These are phyloP conservation scores for Halyomorpha halys DNA, from an alignment of 1,140 invertebrate genomes.

Conservation along the genomic window DNA sequence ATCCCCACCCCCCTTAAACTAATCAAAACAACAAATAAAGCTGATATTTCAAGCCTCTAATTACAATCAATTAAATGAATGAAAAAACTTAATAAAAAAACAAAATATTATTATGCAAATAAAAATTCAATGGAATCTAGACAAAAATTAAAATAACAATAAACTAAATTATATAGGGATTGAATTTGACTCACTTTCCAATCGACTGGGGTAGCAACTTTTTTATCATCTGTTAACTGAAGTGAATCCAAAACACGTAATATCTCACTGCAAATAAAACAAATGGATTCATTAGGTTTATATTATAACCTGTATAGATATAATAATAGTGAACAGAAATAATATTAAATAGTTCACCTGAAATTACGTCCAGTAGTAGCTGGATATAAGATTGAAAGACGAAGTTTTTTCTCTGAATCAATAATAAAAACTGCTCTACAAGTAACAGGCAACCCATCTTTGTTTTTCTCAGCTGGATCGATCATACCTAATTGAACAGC, in stretches of 20 bases:
- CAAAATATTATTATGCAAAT: too few species aligned
- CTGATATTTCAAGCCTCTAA: too few species aligned
- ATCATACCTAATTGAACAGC: slow-evolving; percentile 77
- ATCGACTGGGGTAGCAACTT: slow-evolving; percentile 75
- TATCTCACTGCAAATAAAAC: slow-evolving; percentile 63
- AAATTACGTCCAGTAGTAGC: slow-evolving; percentile 85
- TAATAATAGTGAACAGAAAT: background rate
- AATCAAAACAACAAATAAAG: too few species aligned
- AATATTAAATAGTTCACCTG: slow-evolving; percentile 51
- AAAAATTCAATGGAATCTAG: too few species aligned
- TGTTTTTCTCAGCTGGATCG: slow-evolving; percentile 65
- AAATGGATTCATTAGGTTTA: background rate
- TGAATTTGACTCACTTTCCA: slow-evolving; percentile 56
- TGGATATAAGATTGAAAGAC: slow-evolving; percentile 81
- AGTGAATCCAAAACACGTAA: slow-evolving; percentile 78
- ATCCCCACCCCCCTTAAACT: too few species aligned
- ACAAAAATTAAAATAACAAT: too few species aligned
- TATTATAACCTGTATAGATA: background rate
- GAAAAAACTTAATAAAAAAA: too few species aligned
- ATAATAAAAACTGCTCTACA: slow-evolving; percentile 79
- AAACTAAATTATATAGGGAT: too few species aligned
- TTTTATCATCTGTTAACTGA: slow-evolving; percentile 58
- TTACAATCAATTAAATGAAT: too few species aligned
- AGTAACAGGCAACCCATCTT: slow-evolving; percentile 58
- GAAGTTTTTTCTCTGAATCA: slow-evolving; percentile 72